These are phyloP conservation scores for Augochlorella aurata DNA, from an alignment of 2,888 invertebrate species.

Conservation along the genomic window DNA sequence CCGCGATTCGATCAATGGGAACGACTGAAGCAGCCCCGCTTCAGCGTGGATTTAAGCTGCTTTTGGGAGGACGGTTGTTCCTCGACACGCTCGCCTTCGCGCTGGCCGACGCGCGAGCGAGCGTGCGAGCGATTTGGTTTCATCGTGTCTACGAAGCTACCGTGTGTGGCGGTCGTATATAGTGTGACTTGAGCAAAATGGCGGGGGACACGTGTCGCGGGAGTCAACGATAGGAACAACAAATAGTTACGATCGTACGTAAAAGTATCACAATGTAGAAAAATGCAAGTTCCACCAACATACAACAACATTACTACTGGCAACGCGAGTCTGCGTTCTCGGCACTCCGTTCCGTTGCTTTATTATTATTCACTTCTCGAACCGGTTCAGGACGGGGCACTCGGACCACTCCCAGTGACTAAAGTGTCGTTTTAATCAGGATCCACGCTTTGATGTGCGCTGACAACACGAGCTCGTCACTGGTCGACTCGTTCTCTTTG, in stretches of 20 bases:
- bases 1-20: constrained; percentile 25
- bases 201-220: constrained; percentile 50
- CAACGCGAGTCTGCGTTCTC: constrained; percentile 31
- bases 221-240: constrained; percentile 60
- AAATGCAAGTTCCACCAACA: constrained; percentile 65
- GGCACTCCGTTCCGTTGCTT: neutral
- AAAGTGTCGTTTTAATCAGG: neutral
- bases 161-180: neutral
- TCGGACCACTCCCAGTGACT: neutral
- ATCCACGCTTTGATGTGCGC: too few relatives aligned
- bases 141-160: constrained; percentile 41
- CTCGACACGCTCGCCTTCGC: constrained; percentile 28
- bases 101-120: neutral
- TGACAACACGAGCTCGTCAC: too few relatives aligned
- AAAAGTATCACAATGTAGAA: constrained; percentile 73
- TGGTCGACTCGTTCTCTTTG: too few relatives aligned
- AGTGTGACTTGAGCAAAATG: constrained; percentile 46
- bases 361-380: neutral
- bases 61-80: constrained; percentile 55
- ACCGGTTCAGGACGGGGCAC: constrained; percentile 8
- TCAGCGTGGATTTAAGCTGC: constrained; percentile 56
- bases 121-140: constrained; percentile 2
- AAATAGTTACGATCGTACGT: constrained; percentile 60
- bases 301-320: constrained; percentile 35
- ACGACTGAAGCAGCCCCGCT: constrained; percentile 56